These are phyloP conservation scores for Hymenopus coronatus DNA, from an alignment of 2,888 invertebrate genomes.

Conservation along the genomic window DNA sequence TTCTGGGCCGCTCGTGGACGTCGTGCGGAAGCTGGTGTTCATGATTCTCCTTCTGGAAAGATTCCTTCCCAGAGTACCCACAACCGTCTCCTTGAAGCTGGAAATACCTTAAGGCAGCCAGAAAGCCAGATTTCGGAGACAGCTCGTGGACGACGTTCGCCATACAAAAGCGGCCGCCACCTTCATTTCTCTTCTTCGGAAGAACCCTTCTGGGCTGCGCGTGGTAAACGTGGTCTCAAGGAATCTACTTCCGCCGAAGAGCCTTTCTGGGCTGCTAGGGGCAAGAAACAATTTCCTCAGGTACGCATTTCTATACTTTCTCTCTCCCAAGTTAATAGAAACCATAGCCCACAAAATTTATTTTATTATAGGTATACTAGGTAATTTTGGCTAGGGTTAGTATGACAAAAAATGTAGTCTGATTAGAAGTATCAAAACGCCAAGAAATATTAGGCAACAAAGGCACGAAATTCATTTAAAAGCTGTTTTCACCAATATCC, in stretches of 20 bases:
- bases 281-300: slow-evolving; percentile 24
- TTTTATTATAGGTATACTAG: too few species aligned
- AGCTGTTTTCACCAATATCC: too few species aligned
- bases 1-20: slow-evolving; percentile 33
- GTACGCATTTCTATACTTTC: neutral
- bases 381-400: too few species aligned
- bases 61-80: neutral
- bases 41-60: neutral
- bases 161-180: neutral
- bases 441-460: too few species aligned
- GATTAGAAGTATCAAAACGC: too few species aligned
- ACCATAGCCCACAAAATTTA: too few species aligned
- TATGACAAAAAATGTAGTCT: neutral
- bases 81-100: neutral
- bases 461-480: too few species aligned
- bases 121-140: slow-evolving; percentile 26
- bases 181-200: neutral
- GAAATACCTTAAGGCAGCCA: neutral
- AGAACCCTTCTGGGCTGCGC: slow-evolving; percentile 32
- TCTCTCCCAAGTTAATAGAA: neutral
- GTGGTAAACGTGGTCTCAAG: neutral
- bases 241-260: slow-evolving; percentile 19
- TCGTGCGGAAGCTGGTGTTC: neutral
- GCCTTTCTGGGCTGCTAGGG: slow-evolving; percentile 32
- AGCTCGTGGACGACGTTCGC: neutral